A percentile compares a stretch with the other conserved stretches of the same genome.
Evolutionary conservation across 2,888 invertebrate genomes (phyloP).

Genomic region (Phyllotreta cruciferae): DNA sequence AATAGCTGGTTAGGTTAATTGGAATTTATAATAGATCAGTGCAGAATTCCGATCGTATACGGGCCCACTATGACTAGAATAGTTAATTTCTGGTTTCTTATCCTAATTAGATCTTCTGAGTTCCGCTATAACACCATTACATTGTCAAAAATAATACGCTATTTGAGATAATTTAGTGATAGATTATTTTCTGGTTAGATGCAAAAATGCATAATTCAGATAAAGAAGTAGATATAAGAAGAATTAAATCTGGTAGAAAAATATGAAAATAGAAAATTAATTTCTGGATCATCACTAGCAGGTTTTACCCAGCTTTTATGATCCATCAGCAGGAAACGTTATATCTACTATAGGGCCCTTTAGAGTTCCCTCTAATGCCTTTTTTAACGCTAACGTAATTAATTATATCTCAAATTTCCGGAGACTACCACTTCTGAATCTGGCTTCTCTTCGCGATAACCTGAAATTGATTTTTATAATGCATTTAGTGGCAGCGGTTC

Average conservation of each 20-base stretch:
- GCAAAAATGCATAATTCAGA: no score
- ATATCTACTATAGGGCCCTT: conserved; percentile 18
- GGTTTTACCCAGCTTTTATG: conserved; percentile 4
- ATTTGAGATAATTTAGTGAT: no score
- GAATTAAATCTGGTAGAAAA: no score
- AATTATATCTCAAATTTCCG: conserved; percentile 30
- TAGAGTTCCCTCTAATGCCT: conserved; percentile 9
- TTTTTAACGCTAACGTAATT: conserved; percentile 29
- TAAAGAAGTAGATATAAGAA: no score
- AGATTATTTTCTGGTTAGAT: no score
- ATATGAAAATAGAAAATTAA: neutral
- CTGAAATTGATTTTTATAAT: conserved; percentile 1
- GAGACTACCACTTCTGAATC: conserved; percentile 23
- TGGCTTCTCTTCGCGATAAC: conserved; percentile 25
- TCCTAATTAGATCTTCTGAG: conserved; percentile 16
- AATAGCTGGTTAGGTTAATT: no score
- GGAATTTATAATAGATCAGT: neutral
- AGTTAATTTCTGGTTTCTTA: conserved; percentile 14
- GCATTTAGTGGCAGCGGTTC: neutral
- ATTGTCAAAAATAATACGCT: no score
- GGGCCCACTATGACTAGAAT: conserved; percentile 12
- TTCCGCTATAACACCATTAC: neutral
- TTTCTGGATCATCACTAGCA: no score
- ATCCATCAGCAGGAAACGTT: conserved; percentile 19
- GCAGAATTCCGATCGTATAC: conserved; percentile 16